Evolutionary conservation across 2,888 invertebrate genomes (phyloP), one percentile per base, ranked within the genome.

Genomic region (Lasiommata megera): DNA sequence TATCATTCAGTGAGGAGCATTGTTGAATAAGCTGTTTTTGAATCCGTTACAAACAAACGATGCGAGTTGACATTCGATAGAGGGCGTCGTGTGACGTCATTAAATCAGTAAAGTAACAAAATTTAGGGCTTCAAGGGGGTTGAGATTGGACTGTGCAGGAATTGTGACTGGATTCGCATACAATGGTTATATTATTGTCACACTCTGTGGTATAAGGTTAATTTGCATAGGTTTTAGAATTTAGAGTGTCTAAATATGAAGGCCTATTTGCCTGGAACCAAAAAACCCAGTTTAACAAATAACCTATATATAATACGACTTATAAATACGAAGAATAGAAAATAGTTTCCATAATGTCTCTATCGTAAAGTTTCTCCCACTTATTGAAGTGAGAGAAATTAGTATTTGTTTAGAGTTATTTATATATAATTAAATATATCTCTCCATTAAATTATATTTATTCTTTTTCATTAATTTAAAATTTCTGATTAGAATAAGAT

Each of bases 21-120:
- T 34, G 3, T 6, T 6, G 59, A 58, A 64, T 79, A 60, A 0
- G 66, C 9, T 57, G 28, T 76, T 73, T 31, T 58, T 41, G 1
- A 6, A 44, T 17, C 6, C 14, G 7, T 17, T 1, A 8, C 1
- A n/a, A 16, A 7, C 31, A 43, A 79, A 77, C 79, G 76, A 83
- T 82, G 74, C 73, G 80, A 88, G 88, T 88, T 89, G 89, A 87
- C 89, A 88, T 88, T 88, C 88, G 87, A 89, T 89, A 86, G 88
- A 86, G 87, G 83, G 83, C 78, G 81, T 78, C 79, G 71, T 82
- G 82, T 89, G 89, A 90, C 83, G 88, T 88, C 89, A 89, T 88
- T 89, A 89, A 88, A 88, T 89, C 89, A 89, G 88, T 79, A 82
- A 79, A 81, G 80, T 78, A 82, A 82, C 83, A 80, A 82, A 85